Percentiles rank a stretch among this genome's conserved stretches.
Conservation (phyloP, 1,140 invertebrate species). For the Melipona quadrifasciata region DNA sequence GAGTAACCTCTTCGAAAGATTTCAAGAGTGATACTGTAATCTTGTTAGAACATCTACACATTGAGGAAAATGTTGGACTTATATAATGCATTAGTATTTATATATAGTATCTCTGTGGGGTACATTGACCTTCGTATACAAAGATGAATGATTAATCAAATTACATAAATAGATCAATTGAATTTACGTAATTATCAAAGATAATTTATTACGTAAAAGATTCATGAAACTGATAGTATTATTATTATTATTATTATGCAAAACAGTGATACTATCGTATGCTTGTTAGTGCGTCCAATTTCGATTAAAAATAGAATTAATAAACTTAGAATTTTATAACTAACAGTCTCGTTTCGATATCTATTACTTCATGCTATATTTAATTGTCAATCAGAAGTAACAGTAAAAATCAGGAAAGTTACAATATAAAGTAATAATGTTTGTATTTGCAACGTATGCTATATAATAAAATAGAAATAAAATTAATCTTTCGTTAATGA, state of each 20-base stretch:
- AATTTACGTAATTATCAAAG: background rate
- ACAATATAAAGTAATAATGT: background rate
- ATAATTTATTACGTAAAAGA: too few relatives aligned
- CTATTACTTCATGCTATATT: background rate
- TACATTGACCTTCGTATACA: background rate
- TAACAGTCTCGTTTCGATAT: background rate
- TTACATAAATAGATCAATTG: background rate
- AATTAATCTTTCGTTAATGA: background rate
- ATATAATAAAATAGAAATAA: background rate
- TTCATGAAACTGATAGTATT: background rate
- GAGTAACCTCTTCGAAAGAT: background rate
- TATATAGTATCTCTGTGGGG: background rate
- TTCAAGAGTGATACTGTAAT: background rate
- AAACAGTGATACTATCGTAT: background rate
- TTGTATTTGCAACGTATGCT: background rate
- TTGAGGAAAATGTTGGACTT: slow-evolving; percentile 2
- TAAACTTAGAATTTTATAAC: slow-evolving; percentile 11
- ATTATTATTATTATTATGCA: background rate
- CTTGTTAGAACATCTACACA: background rate
- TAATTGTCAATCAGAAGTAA: background rate
- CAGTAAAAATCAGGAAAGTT: background rate
- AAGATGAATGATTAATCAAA: background rate
- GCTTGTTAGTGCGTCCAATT: background rate
- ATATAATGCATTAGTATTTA: background rate
- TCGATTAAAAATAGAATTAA: slow-evolving; percentile 51